Percentiles rank a stretch among this genome's conserved stretches.
These are phyloP conservation scores for Tetramorium bicarinatum DNA, from an alignment of 2,888 invertebrate genomes.

Conservation along the genomic window DNA sequence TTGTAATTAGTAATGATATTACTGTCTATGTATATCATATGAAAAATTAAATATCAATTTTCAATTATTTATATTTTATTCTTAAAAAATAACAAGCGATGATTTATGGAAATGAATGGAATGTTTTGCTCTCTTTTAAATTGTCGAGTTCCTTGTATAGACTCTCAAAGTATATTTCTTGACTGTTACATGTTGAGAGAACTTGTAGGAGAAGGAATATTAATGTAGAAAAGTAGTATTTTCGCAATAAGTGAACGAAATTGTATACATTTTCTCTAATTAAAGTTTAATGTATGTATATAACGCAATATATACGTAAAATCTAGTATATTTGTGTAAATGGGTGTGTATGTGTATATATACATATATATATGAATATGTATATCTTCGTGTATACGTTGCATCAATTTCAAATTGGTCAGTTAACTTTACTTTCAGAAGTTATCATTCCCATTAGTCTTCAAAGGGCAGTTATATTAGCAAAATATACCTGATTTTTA, in stretches of 20 bases:
- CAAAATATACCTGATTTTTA: constrained; percentile 50
- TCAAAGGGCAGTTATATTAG: constrained; percentile 22
- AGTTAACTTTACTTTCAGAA: constrained; percentile 45
- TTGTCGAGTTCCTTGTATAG: constrained; percentile 8
- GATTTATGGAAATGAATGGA: constrained; percentile 16
- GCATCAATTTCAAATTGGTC: constrained; percentile 1
- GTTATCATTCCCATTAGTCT: constrained; percentile 39
- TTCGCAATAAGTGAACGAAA: constrained; percentile 51
- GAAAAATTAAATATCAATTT: not conserved
- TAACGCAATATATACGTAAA: constrained; percentile 7
- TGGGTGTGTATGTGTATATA: no score
- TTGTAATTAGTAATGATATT: no score
- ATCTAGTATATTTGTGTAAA: not conserved
- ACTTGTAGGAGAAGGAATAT: constrained; percentile 42
- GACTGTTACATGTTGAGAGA: constrained; percentile 34
- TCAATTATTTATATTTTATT: constrained; percentile 26
- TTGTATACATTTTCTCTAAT: constrained; percentile 20
- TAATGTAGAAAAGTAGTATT: constrained; percentile 30
- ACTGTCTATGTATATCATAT: not conserved
- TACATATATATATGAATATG: not conserved
- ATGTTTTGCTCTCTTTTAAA: constrained; percentile 22
- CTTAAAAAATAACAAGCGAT: constrained; percentile 11
- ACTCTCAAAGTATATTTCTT: constrained; percentile 25
- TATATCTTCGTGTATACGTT: not conserved
- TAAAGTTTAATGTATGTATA: not conserved